Evolutionary conservation across 2,113 vertebrate species (phyloP).

Genomic region (Etheostoma spectabile): DNA sequence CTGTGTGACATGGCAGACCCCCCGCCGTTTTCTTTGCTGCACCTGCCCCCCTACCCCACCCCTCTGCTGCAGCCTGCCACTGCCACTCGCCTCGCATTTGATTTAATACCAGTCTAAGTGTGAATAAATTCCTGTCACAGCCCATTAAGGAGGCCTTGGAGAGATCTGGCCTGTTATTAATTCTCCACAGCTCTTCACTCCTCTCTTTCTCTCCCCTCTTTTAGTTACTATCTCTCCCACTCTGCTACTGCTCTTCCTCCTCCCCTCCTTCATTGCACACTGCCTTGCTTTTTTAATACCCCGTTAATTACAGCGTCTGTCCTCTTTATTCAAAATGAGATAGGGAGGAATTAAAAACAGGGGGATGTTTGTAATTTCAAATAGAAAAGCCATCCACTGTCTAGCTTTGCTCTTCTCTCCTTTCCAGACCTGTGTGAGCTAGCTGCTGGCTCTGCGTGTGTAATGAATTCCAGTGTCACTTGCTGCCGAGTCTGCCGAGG

Average conservation of each 20-base stretch:
- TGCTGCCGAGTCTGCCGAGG: conserved; percentile 45
- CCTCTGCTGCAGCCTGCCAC: conserved; percentile 73
- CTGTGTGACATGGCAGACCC: conserved; percentile 45
- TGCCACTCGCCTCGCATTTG: conserved; percentile 77
- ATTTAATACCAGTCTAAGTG: conserved; percentile 87
- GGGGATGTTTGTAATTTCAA: conserved; percentile 80
- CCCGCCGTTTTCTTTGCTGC: conserved; percentile 19
- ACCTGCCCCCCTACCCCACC: conserved; percentile 37
- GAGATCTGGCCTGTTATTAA: conserved; percentile 87
- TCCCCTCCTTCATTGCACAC: conserved; percentile 42
- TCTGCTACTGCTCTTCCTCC: conserved; percentile 38
- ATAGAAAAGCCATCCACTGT: conserved; percentile 58
- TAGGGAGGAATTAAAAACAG: conserved; percentile 80
- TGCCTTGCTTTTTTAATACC: conserved; percentile 80
- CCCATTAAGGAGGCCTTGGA: conserved; percentile 87
- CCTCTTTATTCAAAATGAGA: conserved; percentile 86
- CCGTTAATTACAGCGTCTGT: conserved; percentile 84
- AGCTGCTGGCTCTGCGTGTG: conserved; percentile 38
- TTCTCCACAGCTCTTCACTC: conserved; percentile 82
- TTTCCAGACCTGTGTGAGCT: conserved; percentile 58
- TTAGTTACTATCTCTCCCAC: conserved; percentile 66
- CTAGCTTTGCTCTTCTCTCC: conserved; percentile 49
- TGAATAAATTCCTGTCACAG: conserved; percentile 89
- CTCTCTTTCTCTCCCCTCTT: conserved; percentile 68
- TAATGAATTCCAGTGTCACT: conserved; percentile 75